phyloP scores from a whole-genome alignment of 2,888 invertebrate species.

The Pyrrhosoma nymphula region DNA sequence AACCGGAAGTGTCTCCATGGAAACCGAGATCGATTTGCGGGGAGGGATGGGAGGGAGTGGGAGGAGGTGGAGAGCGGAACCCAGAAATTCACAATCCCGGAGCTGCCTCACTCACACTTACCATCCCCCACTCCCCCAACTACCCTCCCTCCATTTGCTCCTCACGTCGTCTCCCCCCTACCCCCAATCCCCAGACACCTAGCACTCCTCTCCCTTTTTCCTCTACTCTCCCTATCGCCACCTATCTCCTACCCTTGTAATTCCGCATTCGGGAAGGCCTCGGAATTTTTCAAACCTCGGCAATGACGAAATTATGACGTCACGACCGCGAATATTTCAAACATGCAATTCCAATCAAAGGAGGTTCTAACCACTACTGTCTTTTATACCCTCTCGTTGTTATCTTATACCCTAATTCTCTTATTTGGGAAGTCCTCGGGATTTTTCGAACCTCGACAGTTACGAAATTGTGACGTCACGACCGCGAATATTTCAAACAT shows the following conservation, averaged over 20 bases:
- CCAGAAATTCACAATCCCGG: constrained; percentile 64
- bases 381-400: too few species aligned
- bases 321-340: too few species aligned
- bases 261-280: too few species aligned
- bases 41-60: constrained; percentile 42
- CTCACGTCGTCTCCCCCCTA: background rate
- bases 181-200: constrained; percentile 24
- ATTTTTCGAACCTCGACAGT: too few species aligned
- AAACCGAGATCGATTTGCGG: constrained; percentile 72
- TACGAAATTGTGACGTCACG: too few species aligned
- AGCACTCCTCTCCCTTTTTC: constrained; percentile 27
- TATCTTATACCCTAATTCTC: constrained; percentile 72
- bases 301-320: too few species aligned
- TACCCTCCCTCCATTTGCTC: constrained; percentile 62
- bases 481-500: too few species aligned
- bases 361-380: too few species aligned
- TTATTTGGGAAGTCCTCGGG: too few species aligned
- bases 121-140: constrained; percentile 68
- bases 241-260: too few species aligned
- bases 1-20: constrained; percentile 72
- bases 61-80: constrained; percentile 45
- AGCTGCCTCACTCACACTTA: constrained; percentile 68
- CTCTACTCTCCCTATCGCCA: background rate
- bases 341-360: too few species aligned
- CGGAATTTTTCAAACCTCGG: background rate